Evolutionary conservation across 1,140 invertebrate genomes (phyloP), one percentile per base, ranked within the genome.

Genomic region (Brachystomella parvula): DNA sequence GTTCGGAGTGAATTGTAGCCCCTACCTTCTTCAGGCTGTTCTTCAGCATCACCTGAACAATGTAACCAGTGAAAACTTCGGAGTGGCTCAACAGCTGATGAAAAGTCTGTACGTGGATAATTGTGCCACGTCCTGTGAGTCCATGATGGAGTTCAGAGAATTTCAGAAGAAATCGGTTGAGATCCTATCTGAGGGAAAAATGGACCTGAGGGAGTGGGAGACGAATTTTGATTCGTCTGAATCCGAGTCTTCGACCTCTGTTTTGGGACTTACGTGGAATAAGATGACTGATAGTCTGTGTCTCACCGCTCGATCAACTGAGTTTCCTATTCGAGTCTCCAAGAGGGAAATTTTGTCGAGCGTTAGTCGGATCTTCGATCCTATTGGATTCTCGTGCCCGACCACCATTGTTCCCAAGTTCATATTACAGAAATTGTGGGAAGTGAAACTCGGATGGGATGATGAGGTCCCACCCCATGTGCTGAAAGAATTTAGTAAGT

Each of bases 1-100:
- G 2, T 73, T 73, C 64, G 71, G 66, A 24, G 39, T 71, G 21
- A 44, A n/a, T 24, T 58, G 53, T 17, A 68, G 66, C 24, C 53
- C 53, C 6, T 56, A 15, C 21, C 12, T 56, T 9, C 53, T 56
- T 19, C 12, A 12, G 6, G 53, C 53, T 15, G 53, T 56, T 6
- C 6, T 56, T 19, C 12, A 56, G 9, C 21, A 15, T 12, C 53
- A 56, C 26, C 24, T 56, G 26, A 56, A 28, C 6, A 12, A n/a
- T 12, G n/a, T 44, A 12, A 44, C 9, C 9, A n/a, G n/a, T 44
- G 9, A 44, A 9, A 44, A n/a, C 9, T 12, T 12, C 9, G 9
- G n/a, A 44, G n/a, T 44, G n/a, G 39, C 39, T 44, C 9, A 12
- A n/a, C 9, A 44, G n/a, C 39, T 44, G 9, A 9, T 44, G 9